Percentiles rank a stretch among this genome's conserved stretches.
Conservation (phyloP, 2,113 vertebrate species). For the Eretmochelys imbricata region DNA sequence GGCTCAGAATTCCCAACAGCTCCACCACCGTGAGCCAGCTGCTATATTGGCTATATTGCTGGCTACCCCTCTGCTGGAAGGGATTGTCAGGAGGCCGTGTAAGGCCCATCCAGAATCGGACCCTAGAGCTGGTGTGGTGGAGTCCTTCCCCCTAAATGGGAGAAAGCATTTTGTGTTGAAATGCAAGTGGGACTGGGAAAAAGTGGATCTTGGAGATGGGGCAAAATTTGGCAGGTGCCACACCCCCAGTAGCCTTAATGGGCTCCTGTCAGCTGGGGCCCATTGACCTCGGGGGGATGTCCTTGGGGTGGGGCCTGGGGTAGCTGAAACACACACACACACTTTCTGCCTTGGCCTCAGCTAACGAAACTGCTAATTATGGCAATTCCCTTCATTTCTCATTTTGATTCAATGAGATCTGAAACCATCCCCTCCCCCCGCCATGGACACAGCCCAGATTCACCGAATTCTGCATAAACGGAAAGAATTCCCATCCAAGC, state of each 20-base stretch:
- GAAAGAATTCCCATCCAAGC: neutral
- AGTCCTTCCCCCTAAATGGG: too few relatives aligned
- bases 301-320: fast-evolving
- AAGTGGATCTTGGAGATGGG: neutral
- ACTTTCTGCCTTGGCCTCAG: neutral
- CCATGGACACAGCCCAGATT: neutral
- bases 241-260: too few relatives aligned
- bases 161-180: too few relatives aligned
- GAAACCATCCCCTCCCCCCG: neutral
- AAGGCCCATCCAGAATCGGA: neutral
- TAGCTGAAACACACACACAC: too few relatives aligned
- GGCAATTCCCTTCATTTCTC: neutral
- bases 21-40: neutral
- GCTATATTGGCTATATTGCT: neutral
- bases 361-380: neutral
- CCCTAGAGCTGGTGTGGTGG: neutral
- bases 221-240: neutral
- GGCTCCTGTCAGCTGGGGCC: neutral
- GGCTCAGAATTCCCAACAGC: too few relatives aligned
- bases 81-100: neutral
- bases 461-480: neutral
- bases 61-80: neutral
- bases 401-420: neutral
- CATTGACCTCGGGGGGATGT: neutral
- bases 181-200: neutral